A percentile compares a stretch with the other conserved stretches of the same genome.
These are phyloP conservation scores for Dipodomys ordii DNA, from an alignment of 2,113 vertebrate species.

Conservation along the genomic window DNA sequence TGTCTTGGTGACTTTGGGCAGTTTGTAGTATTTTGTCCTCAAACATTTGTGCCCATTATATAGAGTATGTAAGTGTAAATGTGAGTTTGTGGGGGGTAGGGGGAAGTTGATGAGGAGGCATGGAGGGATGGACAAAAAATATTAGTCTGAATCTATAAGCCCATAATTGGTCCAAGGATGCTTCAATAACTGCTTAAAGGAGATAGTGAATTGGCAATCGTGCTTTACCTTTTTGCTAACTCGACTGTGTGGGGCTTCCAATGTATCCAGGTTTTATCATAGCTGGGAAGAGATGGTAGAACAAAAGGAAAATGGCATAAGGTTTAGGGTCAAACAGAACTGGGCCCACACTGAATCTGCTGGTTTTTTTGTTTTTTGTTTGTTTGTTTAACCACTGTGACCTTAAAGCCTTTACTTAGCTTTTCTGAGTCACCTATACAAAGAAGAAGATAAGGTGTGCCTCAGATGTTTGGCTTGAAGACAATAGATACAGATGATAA, in stretches of 20 bases:
- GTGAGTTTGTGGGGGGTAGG: neutral
- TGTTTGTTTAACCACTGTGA: neutral
- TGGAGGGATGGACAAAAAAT: neutral
- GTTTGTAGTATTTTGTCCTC: neutral
- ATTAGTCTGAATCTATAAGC: neutral
- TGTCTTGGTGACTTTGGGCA: conserved; percentile 11
- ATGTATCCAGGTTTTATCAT: neutral
- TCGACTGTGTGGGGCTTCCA: neutral
- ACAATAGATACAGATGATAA: neutral
- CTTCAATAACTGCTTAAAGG: neutral
- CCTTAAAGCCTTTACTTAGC: neutral
- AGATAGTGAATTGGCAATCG: neutral
- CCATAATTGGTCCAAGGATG: neutral
- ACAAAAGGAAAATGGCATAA: neutral
- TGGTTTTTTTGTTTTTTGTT: neutral
- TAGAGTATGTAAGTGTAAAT: neutral
- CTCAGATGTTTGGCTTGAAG: neutral
- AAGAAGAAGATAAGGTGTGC: neutral
- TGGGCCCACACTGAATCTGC: neutral
- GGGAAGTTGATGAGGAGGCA: neutral
- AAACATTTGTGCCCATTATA: neutral
- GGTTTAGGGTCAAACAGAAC: neutral
- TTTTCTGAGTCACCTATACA: neutral
- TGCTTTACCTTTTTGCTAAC: neutral
- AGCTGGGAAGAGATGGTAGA: neutral